Evolutionary conservation across 2,797 vertebrate genomes (phyloP), one percentile per base, ranked within the genome.

Genomic region (Trachops cirrhosus): DNA sequence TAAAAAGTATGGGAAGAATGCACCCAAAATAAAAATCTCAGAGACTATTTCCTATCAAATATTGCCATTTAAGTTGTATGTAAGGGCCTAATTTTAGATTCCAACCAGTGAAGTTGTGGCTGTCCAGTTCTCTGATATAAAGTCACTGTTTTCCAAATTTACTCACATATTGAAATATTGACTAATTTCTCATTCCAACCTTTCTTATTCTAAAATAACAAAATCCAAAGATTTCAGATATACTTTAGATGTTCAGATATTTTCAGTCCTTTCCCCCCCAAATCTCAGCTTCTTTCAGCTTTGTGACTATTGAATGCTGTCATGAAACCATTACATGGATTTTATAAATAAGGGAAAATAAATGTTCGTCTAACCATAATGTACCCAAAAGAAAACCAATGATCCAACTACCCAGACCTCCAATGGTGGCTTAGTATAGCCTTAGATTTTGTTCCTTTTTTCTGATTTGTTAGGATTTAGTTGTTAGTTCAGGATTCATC

Each of bases 271-370:
- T 89, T 93, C 39, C 73, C n/a, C 68, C 80, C 16, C 14, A 71
- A 16, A 52, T 86, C 37, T 71, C 67, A 15, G 19, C 29, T 74
- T 29, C 41, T 88, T 89, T 84, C 44, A 92, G 91, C 29, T 75
- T 62, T 57, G 21, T 89, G 8, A 71, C 14, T 39, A 48, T 48
- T 50, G 21, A 68, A 37, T 68, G 22, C 29, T 84, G n/a, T 67
- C 44, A 26, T 68, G 32, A 84, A 14, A 71, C 19, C 37, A 78
- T 82, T 64, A 91, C 4, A 5, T 86, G 12, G 21, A 4, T 88
- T 92, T 96, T 86, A 50, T 75, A 19, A 96, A 78, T 75, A 19
- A 96, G 74, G 10, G 52, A 86, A 91, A 91, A 88, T 89, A 48
- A 89, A 82, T 84, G 32, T 92, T 71, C 71, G 22, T 86, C 18